These are phyloP conservation scores for Penaeus vannamei DNA, from an alignment of 1,140 invertebrate species.

Conservation along the genomic window DNA sequence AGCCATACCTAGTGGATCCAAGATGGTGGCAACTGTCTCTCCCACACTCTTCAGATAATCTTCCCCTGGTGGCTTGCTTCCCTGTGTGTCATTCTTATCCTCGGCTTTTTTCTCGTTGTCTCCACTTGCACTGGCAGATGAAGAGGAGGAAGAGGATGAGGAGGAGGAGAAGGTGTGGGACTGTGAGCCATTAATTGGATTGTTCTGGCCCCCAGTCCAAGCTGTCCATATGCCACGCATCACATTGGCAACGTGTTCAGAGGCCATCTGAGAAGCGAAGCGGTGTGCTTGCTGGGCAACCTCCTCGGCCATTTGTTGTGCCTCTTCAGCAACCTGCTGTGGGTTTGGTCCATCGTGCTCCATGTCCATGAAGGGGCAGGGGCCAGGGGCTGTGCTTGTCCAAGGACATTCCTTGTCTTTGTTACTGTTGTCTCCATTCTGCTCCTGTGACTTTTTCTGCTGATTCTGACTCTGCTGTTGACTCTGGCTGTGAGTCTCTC, in stretches of 20 bases:
- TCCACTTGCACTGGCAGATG: neutral
- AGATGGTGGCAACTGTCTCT: conserved; percentile 51
- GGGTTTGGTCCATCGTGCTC: conserved; percentile 24
- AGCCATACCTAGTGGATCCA: conserved; percentile 47
- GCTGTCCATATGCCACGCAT: conserved; percentile 62
- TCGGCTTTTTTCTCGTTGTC: conserved; percentile 3
- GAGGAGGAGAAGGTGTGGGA: conserved; percentile 8
- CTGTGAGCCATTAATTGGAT: neutral
- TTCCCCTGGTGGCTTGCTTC: neutral
- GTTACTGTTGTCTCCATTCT: conserved; percentile 21
- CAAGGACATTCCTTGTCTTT: conserved; percentile 31
- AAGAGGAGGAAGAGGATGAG: neutral
- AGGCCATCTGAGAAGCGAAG: conserved; percentile 57
- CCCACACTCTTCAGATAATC: conserved; percentile 51
- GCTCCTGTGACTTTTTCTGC: conserved; percentile 17
- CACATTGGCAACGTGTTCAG: conserved; percentile 56
- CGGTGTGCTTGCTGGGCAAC: conserved; percentile 54
- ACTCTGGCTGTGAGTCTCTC: no score
- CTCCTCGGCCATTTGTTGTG: conserved; percentile 45
- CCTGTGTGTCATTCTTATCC: conserved; percentile 6
- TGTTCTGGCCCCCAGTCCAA: conserved; percentile 52
- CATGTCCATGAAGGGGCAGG: conserved; percentile 39
- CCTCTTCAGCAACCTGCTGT: conserved; percentile 47
- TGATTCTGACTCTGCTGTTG: no score
- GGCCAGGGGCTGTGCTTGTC: neutral